A percentile compares a stretch with the other conserved stretches of the same genome.
Evolutionary conservation across 1,140 invertebrate species (phyloP).

Genomic region (Brachionus asplanchnoidis): DNA sequence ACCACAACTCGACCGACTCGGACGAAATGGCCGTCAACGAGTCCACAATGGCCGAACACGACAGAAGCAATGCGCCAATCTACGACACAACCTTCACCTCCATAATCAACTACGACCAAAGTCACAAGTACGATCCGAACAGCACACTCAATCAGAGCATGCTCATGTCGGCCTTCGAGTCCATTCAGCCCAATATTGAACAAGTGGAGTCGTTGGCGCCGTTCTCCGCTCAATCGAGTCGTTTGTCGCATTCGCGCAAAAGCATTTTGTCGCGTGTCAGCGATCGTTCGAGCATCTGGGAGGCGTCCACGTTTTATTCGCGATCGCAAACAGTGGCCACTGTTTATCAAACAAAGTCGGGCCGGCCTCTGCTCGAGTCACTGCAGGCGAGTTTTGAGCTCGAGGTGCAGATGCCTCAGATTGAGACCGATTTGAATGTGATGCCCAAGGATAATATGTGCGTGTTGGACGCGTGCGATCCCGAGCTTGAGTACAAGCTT

Average conservation of each 20-base stretch:
- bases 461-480: slow-evolving; percentile 53
- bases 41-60: neutral
- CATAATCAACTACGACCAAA: neutral
- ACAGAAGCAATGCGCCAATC: neutral
- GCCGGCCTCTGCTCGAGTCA: slow-evolving; percentile 10
- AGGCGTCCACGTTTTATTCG: slow-evolving; percentile 32
- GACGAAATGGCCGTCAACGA: neutral
- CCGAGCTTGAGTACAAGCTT: slow-evolving; percentile 48
- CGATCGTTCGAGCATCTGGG: slow-evolving; percentile 26
- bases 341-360: slow-evolving; percentile 25
- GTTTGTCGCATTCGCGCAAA: neutral
- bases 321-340: neutral
- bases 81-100: neutral
- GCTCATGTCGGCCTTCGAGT: neutral
- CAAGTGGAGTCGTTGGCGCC: neutral
- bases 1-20: neutral
- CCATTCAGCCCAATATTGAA: neutral
- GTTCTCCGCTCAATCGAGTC: neutral
- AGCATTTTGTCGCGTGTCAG: neutral
- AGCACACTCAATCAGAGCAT: neutral
- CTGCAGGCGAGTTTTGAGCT: slow-evolving; percentile 1
- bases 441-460: slow-evolving; percentile 49
- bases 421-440: slow-evolving; percentile 8
- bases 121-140: neutral
- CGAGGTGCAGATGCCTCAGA: neutral